These are phyloP conservation scores for Rhinolophus sinicus DNA, from an alignment of 2,113 vertebrate species.

Conservation along the genomic window DNA sequence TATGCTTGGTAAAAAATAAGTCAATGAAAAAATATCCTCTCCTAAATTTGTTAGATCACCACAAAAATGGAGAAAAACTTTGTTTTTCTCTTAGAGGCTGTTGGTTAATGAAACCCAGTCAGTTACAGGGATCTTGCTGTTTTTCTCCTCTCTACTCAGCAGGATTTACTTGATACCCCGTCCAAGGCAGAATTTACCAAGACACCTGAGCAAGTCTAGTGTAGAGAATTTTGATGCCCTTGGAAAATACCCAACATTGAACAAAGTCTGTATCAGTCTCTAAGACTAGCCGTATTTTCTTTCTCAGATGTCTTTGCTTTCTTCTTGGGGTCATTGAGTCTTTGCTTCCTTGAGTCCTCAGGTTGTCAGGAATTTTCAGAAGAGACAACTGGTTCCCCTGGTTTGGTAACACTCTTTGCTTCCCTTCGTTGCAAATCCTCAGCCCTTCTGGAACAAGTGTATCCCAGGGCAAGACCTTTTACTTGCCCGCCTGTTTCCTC, in stretches of 20 bases:
- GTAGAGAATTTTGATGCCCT: conserved; percentile 33
- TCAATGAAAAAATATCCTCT: not conserved
- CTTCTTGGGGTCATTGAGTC: not conserved
- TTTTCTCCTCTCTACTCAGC: not conserved
- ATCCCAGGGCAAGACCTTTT: not conserved
- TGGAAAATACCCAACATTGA: not conserved
- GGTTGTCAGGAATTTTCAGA: not conserved
- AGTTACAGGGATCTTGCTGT: not conserved
- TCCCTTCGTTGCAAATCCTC: not conserved
- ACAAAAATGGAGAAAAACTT: not conserved
- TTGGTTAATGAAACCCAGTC: not conserved
- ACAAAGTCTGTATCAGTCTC: not conserved
- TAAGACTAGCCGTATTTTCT: not conserved
- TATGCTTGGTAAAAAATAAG: not conserved
- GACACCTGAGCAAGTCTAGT: not conserved
- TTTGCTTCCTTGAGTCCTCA: conserved; percentile 8
- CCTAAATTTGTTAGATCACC: not conserved
- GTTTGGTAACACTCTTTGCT: not conserved
- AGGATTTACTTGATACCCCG: not conserved
- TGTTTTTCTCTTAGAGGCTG: not conserved
- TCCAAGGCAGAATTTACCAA: conserved; percentile 11
- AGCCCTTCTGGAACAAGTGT: not conserved
- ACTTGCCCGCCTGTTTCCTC: not conserved
- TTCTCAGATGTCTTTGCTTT: not conserved
- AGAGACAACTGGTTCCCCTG: not conserved